Percentiles rank a stretch among this genome's conserved stretches.
These are phyloP conservation scores for Sebastes umbrosus DNA, from an alignment of 2,797 vertebrate species.

Conservation along the genomic window DNA sequence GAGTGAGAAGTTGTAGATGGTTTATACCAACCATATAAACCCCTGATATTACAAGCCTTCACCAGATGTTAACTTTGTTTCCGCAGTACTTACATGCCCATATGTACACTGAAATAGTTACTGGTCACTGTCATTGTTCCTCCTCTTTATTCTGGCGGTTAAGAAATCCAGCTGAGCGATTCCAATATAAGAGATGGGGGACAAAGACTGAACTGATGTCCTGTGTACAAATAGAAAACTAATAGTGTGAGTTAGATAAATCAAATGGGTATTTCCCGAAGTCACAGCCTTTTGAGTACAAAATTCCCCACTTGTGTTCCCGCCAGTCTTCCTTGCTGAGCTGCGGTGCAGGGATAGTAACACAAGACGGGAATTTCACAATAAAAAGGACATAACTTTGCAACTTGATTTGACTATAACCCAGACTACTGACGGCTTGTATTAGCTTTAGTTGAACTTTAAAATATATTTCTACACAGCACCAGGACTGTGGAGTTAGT, in stretches of 20 bases:
- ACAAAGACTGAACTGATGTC: background rate
- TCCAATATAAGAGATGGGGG: background rate
- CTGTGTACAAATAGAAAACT: background rate
- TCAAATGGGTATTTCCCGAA: too few species aligned
- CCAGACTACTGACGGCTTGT: background rate
- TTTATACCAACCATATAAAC: background rate
- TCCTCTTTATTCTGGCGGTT: accelerated
- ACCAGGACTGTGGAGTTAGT: background rate
- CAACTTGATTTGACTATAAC: background rate
- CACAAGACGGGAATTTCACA: background rate
- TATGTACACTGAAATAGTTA: background rate
- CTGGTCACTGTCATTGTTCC: background rate
- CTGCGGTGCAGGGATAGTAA: background rate
- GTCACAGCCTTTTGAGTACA: background rate
- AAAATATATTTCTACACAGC: background rate
- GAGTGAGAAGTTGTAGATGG: background rate
- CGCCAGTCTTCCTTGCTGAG: too few species aligned
- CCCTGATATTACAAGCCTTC: background rate
- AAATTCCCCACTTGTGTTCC: too few species aligned
- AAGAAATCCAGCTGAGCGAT: background rate
- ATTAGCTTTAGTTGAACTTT: background rate
- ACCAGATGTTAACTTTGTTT: background rate
- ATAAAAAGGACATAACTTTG: background rate
- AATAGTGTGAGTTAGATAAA: too few species aligned
- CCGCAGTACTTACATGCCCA: too few species aligned